Conservation (phyloP, 1,140 invertebrate genomes). For the Penaeus japonicus region DNA sequence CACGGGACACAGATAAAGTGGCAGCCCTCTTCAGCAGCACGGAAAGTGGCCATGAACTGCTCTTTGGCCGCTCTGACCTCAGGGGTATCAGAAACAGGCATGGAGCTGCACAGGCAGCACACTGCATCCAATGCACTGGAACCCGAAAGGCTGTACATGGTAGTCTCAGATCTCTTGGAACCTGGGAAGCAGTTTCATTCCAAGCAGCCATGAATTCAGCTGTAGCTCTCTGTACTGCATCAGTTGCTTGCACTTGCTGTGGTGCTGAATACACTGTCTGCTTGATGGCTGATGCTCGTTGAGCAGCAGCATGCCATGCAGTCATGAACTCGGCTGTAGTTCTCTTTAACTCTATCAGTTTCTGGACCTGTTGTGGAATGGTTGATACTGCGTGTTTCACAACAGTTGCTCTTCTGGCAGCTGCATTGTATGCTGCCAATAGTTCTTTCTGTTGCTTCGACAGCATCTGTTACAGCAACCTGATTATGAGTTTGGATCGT, state of each 20-base stretch:
- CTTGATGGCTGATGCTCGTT: not conserved
- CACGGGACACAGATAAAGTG: too few relatives aligned
- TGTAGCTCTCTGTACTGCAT: too few relatives aligned
- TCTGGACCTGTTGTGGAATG: not conserved
- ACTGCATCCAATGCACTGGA: not conserved
- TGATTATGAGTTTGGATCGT: not conserved
- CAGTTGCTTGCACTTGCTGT: too few relatives aligned
- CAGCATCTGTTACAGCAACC: slow-evolving; percentile 20
- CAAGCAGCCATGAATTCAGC: too few relatives aligned
- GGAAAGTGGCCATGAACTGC: too few relatives aligned
- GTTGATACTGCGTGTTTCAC: slow-evolving; percentile 8
- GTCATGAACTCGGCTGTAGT: slow-evolving; percentile 33
- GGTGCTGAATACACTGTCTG: not conserved
- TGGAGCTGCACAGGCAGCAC: not conserved
- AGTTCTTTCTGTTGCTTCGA: slow-evolving; percentile 4
- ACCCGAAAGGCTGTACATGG: too few relatives aligned
- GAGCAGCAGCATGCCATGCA: slow-evolving; percentile 15
- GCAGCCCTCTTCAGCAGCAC: too few relatives aligned
- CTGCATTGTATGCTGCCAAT: slow-evolving; percentile 29
- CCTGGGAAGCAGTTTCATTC: too few relatives aligned
- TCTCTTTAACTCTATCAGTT: not conserved
- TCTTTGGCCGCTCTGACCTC: too few relatives aligned
- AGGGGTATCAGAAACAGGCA: too few relatives aligned
- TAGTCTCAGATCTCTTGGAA: too few relatives aligned
- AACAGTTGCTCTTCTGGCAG: slow-evolving; percentile 7